Evolutionary conservation across 2,797 vertebrate species (phyloP).

Genomic region (Clarias platycephalus): DNA sequence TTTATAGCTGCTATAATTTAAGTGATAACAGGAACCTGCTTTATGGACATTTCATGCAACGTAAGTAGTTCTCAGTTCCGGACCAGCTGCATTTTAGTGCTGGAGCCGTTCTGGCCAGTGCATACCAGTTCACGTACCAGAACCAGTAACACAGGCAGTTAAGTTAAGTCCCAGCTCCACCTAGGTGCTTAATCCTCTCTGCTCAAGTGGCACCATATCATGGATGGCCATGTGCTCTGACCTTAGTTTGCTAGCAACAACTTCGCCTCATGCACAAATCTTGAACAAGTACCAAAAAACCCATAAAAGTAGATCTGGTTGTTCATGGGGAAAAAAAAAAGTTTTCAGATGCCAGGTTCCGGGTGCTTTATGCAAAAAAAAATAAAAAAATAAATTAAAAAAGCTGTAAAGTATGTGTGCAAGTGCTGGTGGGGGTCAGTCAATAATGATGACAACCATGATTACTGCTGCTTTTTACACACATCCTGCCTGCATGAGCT

Average conservation of each 20-base stretch:
- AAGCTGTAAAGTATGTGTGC: slow-evolving; percentile 50
- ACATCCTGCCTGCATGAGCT: slow-evolving; percentile 62
- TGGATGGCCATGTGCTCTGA: too few relatives aligned
- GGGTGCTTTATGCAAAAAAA: slow-evolving; percentile 3
- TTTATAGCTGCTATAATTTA: not conserved
- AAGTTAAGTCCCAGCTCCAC: too few relatives aligned
- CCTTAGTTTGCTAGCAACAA: too few relatives aligned
- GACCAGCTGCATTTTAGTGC: not conserved
- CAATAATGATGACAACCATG: slow-evolving; percentile 38
- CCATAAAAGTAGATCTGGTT: not conserved
- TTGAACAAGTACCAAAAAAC: slow-evolving; percentile 6
- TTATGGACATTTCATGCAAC: not conserved
- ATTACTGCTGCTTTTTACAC: slow-evolving; percentile 63
- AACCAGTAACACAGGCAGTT: not conserved
- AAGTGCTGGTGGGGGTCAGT: slow-evolving; percentile 43
- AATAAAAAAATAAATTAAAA: slow-evolving; percentile 18
- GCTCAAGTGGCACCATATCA: too few relatives aligned
- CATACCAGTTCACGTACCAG: not conserved
- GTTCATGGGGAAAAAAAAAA: not conserved
- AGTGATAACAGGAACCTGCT: not conserved
- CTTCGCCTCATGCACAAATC: not conserved
- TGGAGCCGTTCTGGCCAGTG: not conserved
- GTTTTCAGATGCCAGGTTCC: slow-evolving; percentile 24
- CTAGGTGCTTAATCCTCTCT: too few relatives aligned
- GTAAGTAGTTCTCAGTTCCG: not conserved